Evolutionary conservation across 1,140 invertebrate species (phyloP).

Genomic region (Pseudomyrmex pallidus): DNA sequence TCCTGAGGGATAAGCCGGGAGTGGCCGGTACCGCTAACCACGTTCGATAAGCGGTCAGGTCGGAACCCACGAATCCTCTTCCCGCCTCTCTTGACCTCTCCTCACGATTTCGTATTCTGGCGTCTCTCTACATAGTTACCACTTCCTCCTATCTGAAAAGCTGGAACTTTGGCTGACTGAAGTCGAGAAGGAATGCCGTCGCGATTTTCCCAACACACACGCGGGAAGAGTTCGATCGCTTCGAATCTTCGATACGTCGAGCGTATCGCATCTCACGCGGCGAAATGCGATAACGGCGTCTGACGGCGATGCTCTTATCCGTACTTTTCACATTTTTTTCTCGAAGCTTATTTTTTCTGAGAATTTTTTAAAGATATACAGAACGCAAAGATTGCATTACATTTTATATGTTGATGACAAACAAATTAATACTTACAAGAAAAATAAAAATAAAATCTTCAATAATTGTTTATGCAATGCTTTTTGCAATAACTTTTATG

Average conservation of each 20-base stretch:
- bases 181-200: constrained; percentile 26
- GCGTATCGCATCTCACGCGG: background rate
- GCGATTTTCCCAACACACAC: background rate
- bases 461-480: too few species aligned
- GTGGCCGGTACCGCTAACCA: constrained; percentile 70
- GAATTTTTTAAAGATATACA: background rate
- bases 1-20: constrained; percentile 74
- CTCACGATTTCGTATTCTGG: constrained; percentile 51
- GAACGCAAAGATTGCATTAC: background rate
- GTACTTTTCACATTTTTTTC: background rate
- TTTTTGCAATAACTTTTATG: too few species aligned
- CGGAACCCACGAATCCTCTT: constrained; percentile 63
- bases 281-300: background rate
- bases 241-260: constrained; percentile 27
- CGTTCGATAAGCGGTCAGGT: constrained; percentile 75
- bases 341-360: background rate
- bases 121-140: constrained; percentile 58
- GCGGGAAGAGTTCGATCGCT: constrained; percentile 60
- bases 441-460: too few species aligned
- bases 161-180: constrained; percentile 63
- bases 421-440: too few species aligned
- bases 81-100: constrained; percentile 26
- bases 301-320: background rate
- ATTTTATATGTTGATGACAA: too few species aligned
- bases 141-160: constrained; percentile 41